These are phyloP conservation scores for Nyctereutes procyonoides DNA, from an alignment of 2,113 vertebrate species.

Conservation along the genomic window DNA sequence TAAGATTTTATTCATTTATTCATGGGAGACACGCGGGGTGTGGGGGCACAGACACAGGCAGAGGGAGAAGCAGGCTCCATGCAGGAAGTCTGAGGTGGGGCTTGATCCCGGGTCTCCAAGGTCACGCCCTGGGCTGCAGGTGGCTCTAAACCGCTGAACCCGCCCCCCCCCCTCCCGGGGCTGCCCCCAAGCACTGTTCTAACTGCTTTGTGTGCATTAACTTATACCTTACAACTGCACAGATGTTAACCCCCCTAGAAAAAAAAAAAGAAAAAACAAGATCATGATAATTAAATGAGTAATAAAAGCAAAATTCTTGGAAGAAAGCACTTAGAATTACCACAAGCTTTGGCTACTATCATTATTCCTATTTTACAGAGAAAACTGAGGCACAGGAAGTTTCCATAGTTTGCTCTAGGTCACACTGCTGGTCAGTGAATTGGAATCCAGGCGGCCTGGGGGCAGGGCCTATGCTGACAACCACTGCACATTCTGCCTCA, in stretches of 20 bases:
- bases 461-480: neutral
- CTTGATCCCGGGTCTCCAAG: too few species aligned
- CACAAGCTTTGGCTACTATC: neutral
- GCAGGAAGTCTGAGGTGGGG: too few species aligned
- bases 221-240: neutral
- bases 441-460: neutral
- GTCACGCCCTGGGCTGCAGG: too few species aligned
- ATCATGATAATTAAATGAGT: neutral
- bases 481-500: neutral
- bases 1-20: too few species aligned
- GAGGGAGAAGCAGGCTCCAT: too few species aligned
- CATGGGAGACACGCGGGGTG: too few species aligned
- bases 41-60: too few species aligned
- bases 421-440: neutral
- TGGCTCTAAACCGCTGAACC: too few species aligned
- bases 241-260: neutral
- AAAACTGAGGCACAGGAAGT: neutral
- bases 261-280: neutral
- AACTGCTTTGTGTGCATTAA: neutral
- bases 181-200: neutral
- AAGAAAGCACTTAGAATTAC: neutral
- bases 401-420: neutral
- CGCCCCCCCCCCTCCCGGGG: too few species aligned
- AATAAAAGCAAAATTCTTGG: neutral
- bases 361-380: constrained; percentile 11